These are phyloP conservation scores for Catharus bicknelli DNA, from an alignment of 2,113 vertebrate species.

Conservation along the genomic window DNA sequence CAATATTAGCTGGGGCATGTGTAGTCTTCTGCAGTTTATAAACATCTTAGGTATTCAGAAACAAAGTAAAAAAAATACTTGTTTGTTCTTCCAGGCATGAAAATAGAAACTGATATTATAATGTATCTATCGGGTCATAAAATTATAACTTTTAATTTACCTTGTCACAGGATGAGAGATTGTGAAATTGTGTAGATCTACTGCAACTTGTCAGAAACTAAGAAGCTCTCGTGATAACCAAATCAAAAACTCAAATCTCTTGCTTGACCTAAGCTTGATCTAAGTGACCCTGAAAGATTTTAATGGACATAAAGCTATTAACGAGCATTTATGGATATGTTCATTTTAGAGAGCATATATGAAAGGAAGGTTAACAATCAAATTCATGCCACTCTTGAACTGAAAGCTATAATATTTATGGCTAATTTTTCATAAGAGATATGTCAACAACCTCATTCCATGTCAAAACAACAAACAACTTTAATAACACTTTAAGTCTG, in stretches of 20 bases:
- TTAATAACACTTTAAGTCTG: not conserved
- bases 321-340: not conserved
- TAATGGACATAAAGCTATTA: slow-evolving; percentile 51
- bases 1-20: slow-evolving; percentile 10
- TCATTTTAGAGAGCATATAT: not conserved
- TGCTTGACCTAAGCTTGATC: slow-evolving; percentile 36
- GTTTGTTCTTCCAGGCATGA: slow-evolving; percentile 31
- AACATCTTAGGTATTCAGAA: slow-evolving; percentile 16
- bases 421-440: not conserved
- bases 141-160: slow-evolving; percentile 30
- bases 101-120: slow-evolving; percentile 8
- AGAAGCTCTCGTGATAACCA: slow-evolving; percentile 22
- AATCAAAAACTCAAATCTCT: slow-evolving; percentile 49
- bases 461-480: not conserved
- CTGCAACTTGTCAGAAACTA: slow-evolving; percentile 37
- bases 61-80: not conserved
- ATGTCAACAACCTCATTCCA: not conserved
- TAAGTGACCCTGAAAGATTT: slow-evolving; percentile 4
- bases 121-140: not conserved
- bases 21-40: not conserved
- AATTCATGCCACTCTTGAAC: slow-evolving; percentile 27
- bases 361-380: slow-evolving; percentile 48
- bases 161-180: not conserved
- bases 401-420: not conserved
- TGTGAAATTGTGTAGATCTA: slow-evolving; percentile 26